Base-by-base conservation (phyloP, 2,113 vertebrate species). In the Psilopogon haemacephalus region DNA sequence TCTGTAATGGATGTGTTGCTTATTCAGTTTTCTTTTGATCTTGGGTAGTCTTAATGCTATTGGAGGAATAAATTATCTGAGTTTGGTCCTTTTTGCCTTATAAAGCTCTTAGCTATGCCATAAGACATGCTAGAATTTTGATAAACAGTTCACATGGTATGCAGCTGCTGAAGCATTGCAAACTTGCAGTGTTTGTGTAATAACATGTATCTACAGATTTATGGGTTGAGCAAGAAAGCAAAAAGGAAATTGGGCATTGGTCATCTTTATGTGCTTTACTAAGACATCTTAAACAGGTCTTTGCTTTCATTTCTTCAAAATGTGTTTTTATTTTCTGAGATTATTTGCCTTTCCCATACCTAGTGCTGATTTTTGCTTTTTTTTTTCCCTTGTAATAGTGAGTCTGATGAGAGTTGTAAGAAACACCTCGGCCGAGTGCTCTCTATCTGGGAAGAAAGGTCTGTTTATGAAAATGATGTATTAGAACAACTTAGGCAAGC, bases 361-460 rank as follows among this genome's bases (percentile, higher is more conserved):
- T 93, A 38, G 5, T 74, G 15, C 42, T 97, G 50, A 84, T 75
- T 52, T 16, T 93, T 89, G 7, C 12, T 30, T 28, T 90, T 38
- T 28, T 90, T 38, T 77, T 93, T 68, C 19, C 28, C 86, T 90
- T 93, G 38, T 64, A 95, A 63, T 95, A 99, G 99, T 94, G 99
- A 99, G 74, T 98, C 99, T 35, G 99, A 99, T 93, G 99, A 99
- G 58, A 98, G 98, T 91, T 99, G 98, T 95, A 99, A 99, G 97
- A 99, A 99, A 84, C 99, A 99, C 93, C 96, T 99, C 94, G 98
- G 98, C 82, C 98, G 99, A 89, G 99, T 99, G 76, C 97, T 99
- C 26, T 99, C 99, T 90, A 99, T 99, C 96, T 99, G 99, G 99
- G 99, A 99, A 97, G 99, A 99, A 97, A 98, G 99, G 96, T 99